Percentiles rank a stretch among this genome's conserved stretches.
Conservation (phyloP, 2,797 vertebrate species). For the Mus minutoides region DNA sequence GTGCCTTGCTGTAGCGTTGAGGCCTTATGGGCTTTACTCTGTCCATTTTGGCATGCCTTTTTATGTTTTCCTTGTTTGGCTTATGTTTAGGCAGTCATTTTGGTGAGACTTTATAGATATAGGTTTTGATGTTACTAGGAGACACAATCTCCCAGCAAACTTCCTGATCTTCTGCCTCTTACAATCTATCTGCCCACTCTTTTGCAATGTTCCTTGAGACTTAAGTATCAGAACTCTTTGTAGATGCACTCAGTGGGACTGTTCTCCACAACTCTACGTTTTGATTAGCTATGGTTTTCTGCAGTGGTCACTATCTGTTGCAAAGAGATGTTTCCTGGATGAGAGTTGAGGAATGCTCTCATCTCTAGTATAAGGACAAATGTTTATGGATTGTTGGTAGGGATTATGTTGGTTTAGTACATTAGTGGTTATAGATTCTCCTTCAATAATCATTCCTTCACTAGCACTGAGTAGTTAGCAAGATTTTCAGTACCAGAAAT, state of each 20-base stretch:
- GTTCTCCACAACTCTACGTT: background rate
- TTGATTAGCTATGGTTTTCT: background rate
- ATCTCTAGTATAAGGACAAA: background rate
- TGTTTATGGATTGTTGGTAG: background rate
- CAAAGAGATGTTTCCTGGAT: background rate
- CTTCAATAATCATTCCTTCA: background rate
- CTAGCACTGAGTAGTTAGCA: background rate
- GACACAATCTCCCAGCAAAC: background rate
- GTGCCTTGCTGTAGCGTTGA: background rate
- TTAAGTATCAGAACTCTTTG: background rate
- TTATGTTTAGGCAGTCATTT: background rate
- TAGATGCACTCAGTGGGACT: background rate
- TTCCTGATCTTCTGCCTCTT: background rate
- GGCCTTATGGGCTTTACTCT: background rate
- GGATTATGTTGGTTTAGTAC: background rate
- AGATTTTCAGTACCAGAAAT: background rate
- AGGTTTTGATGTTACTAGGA: background rate
- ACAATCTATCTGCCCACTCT: background rate
- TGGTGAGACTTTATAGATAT: background rate
- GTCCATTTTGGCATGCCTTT: background rate
- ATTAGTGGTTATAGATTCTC: background rate
- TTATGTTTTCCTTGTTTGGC: background rate
- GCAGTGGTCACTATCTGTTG: background rate
- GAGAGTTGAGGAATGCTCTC: background rate
- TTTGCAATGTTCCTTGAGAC: background rate